phyloP scores from a whole-genome alignment of 2,888 invertebrate species.

The Mythimna ferrago region DNA sequence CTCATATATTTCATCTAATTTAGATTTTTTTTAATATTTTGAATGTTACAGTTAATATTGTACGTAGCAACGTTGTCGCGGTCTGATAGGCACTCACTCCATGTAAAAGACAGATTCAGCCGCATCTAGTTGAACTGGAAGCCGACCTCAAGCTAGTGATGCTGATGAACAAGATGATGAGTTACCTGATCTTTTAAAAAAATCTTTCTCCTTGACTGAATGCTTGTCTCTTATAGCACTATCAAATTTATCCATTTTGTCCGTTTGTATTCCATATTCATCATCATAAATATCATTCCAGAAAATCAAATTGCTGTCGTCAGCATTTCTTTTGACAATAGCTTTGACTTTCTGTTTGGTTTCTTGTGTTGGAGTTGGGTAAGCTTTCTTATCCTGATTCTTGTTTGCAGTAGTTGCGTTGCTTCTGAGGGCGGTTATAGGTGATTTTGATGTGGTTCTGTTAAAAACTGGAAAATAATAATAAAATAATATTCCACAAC shows the following conservation, averaged over 20 bases:
- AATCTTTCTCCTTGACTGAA: constrained; percentile 62
- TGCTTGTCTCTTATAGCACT: constrained; percentile 69
- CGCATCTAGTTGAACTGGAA: no score
- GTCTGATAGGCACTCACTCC: no score
- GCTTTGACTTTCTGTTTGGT: constrained; percentile 58
- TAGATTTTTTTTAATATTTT: no score
- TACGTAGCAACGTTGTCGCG: no score
- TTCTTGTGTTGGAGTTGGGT: neutral
- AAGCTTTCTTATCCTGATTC: neutral
- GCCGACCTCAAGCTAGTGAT: no score
- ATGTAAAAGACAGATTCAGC: no score
- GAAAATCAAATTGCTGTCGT: constrained; percentile 75
- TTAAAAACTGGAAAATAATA: constrained; percentile 37
- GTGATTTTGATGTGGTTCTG: constrained; percentile 2
- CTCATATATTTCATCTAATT: no score
- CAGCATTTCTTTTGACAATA: constrained; percentile 77
- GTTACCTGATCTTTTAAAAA: constrained; percentile 72
- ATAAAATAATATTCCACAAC: no score
- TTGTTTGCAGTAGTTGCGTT: constrained; percentile 22
- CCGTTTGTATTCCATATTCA: constrained; percentile 79
- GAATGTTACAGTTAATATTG: no score
- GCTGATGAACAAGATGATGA: no score
- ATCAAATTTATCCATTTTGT: constrained; percentile 72
- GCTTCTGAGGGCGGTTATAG: neutral
- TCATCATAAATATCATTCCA: constrained; percentile 86